These are phyloP conservation scores for Laticauda colubrina DNA, from an alignment of 2,113 vertebrate genomes.

Conservation along the genomic window DNA sequence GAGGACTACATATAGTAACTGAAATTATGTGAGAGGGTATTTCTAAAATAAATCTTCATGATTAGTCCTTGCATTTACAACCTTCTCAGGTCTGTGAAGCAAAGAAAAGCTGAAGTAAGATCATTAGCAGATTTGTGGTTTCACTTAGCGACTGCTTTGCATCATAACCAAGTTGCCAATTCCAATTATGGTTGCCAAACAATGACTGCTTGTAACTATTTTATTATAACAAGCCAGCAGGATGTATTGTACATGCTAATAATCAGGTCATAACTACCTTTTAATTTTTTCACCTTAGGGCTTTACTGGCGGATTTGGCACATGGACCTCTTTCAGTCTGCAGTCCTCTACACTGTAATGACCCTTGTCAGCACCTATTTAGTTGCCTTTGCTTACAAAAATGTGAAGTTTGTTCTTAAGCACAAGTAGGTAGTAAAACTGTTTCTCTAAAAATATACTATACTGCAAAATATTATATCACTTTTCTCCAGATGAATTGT, in stretches of 20 bases:
- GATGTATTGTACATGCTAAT: neutral
- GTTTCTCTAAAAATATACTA: neutral
- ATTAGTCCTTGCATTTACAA: neutral
- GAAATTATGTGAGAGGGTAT: neutral
- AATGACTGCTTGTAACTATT: neutral
- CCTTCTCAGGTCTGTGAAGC: neutral
- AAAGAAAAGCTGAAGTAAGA: neutral
- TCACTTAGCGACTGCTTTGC: neutral
- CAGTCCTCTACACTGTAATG: conserved; percentile 94
- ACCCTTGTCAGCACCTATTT: conserved; percentile 96
- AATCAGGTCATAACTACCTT: neutral
- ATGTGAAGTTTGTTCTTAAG: conserved; percentile 98
- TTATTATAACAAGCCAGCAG: neutral
- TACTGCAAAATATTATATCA: neutral
- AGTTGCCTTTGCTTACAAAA: conserved; percentile 97
- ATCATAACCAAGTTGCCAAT: neutral
- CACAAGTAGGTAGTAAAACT: conserved; percentile 84
- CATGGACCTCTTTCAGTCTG: conserved; percentile 97
- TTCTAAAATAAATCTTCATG: neutral
- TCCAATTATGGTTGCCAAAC: neutral
- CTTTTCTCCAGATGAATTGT: neutral
- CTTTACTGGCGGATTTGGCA: conserved; percentile 99
- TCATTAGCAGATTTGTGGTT: neutral
- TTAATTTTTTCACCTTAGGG: conserved; percentile 69
- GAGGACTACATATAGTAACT: neutral